phyloP scores from a whole-genome alignment of 2,113 vertebrate species.

The Alligator sinensis region DNA sequence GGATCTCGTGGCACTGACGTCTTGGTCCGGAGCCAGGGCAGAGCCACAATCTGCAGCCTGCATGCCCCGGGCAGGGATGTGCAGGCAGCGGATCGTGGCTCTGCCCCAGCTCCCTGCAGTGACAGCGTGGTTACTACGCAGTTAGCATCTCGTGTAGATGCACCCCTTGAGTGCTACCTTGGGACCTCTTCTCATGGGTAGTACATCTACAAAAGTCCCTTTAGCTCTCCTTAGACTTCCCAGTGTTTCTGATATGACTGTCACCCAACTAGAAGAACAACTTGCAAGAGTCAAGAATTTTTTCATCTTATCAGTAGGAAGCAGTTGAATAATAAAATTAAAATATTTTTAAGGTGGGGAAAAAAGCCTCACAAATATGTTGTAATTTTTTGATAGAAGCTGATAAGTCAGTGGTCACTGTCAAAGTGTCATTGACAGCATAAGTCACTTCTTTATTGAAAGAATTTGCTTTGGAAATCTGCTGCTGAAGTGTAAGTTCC shows the following conservation, averaged over 20 bases:
- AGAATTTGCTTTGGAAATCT: not conserved
- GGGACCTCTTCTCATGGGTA: not conserved
- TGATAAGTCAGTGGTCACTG: not conserved
- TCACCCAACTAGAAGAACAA: not conserved
- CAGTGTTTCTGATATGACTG: not conserved
- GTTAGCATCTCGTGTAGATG: too few relatives aligned
- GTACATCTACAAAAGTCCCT: not conserved
- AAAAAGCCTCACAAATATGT: not conserved
- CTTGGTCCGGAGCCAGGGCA: too few relatives aligned
- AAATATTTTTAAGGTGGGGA: not conserved
- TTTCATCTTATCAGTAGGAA: not conserved
- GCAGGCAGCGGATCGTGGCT: rapidly evolving
- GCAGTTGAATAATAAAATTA: not conserved
- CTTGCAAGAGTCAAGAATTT: not conserved
- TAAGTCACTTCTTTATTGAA: not conserved
- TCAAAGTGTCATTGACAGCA: not conserved
- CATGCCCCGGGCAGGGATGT: not conserved
- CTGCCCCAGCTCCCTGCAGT: not conserved
- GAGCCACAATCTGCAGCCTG: not conserved
- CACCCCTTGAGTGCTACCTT: not conserved
- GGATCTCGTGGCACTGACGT: too few relatives aligned
- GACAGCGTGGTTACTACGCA: too few relatives aligned
- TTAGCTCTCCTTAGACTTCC: not conserved
- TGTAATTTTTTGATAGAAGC: not conserved
- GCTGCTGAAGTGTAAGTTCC: not conserved